Base-by-base conservation (phyloP, 92 coral and sea anemone species). In the Ricordea florida region DNA sequence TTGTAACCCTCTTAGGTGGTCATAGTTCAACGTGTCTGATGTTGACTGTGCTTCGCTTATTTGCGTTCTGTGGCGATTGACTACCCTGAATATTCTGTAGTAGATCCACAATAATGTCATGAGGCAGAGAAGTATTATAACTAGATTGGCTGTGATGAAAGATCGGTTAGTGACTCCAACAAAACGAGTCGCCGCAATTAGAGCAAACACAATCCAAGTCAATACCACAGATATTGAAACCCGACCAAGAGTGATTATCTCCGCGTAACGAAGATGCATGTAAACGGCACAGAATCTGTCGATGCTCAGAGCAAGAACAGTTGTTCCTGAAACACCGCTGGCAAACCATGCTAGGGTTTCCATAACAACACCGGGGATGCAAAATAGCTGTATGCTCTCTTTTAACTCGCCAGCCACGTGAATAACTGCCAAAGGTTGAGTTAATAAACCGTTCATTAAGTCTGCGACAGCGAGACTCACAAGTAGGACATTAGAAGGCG, bases 401-500 rank as follows among this genome's bases (percentile, higher is more conserved):
- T 47, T 32, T 14, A 62, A 21, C 44, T 61, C 86, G 6, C 57
- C 53, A 20, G 24, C 36, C 20, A 57, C 6, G 64, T 60, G 65
- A 16, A 58, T 59, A 20, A 80, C 53, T 21, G 46, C 57, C 2
- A 72, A 18, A 4, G 80, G 86, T 10, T 50, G 47, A 1, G 80
- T 50, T 30, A 80, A 28, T 28, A 71, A n/a, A 16, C 79, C 86
- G 49, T 59, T 69, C 21, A 71, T 15, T 21, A 80, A 57, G 41
- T 80, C 80, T 2, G 86, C 49, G 32, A 56, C 36, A 26, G 86
- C 86, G 24, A 80, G 80, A 18, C 72, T 70, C 56, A 70, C 47
- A 9, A 80, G 74, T 18, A 80, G 66, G 22, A 75, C 16, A 24
- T 41, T 80, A n/a, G 64, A 24, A 0, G 79, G 86, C 26, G 65